phyloP scores from a whole-genome alignment of 37 sponge, comb jelly and placozoan genomes.

The Theonella swinhoei region DNA sequence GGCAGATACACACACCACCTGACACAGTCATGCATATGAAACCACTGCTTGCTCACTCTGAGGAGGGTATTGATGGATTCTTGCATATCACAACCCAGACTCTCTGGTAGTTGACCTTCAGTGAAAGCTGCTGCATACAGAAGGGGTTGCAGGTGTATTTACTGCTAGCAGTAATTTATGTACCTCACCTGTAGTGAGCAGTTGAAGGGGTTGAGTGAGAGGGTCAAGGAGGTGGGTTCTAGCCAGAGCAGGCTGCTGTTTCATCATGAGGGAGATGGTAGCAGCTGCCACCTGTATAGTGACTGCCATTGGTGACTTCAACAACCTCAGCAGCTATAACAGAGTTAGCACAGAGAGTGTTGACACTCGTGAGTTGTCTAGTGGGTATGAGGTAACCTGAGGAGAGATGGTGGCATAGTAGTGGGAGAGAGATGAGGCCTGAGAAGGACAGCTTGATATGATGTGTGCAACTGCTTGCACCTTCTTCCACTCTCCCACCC shows the following conservation, averaged over 20 bases:
- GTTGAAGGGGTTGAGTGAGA: slow-evolving; percentile 11
- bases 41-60: not conserved
- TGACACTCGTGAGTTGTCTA: not conserved
- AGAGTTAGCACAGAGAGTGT: slow-evolving; percentile 28
- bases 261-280: slow-evolving; percentile 47
- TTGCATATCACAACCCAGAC: not conserved
- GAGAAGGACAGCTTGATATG: slow-evolving; percentile 62
- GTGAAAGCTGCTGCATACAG: not conserved
- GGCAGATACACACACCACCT: not conserved
- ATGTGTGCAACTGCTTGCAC: slow-evolving; percentile 57
- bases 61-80: slow-evolving; percentile 18
- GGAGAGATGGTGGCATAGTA: slow-evolving; percentile 74
- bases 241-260: slow-evolving; percentile 19
- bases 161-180: not conserved
- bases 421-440: slow-evolving; percentile 29
- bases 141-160: not conserved
- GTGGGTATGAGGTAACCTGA: slow-evolving; percentile 51
- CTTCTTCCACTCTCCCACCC: slow-evolving; percentile 50
- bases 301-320: too few species aligned
- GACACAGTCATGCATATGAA: not conserved
- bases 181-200: slow-evolving; percentile 36
- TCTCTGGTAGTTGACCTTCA: not conserved
- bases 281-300: slow-evolving; percentile 42
- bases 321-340: slow-evolving; percentile 8
- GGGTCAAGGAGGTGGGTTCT: slow-evolving; percentile 23